Evolutionary conservation across 2,888 invertebrate genomes (phyloP), one percentile per base, ranked within the genome.

Genomic region (Crematogaster levior): DNA sequence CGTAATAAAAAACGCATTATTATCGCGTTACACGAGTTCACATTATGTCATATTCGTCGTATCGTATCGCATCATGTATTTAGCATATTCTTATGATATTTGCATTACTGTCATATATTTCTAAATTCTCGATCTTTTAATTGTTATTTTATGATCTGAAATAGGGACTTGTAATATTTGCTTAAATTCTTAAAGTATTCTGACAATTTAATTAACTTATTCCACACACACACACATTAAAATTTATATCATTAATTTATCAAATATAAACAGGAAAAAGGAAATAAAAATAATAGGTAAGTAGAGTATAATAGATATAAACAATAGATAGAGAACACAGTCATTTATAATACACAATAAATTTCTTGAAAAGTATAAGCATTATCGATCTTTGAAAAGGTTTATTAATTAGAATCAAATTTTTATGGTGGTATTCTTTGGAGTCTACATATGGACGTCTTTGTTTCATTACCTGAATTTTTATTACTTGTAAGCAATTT

Each of bases 1-100:
- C 15, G n/a, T 65, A 51, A 65, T 65, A 51, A 75, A 75, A n/a
- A 65, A 65, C 15, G 27, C 40, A 15, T 63, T 73, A 73, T 74
- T 60, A 65, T 65, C 37, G 27, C 12, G 34, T 51, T 74, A 74
- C 24, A 75, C 1, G 37, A 40, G 51, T 63, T 75, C 51, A 21
- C 21, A 4, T 73, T 46, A 58, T 24, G 15, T 24, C 37, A 51
- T 24, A 18, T 53, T 66, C 46, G 7, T 51, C 24, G 18, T 40
- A n/a, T n/a, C 27, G 43, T 24, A 24, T 43, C 27, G 10, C 27
- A 7, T 51, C 18, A 15, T 12, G 60, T 51, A 63, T 21, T 12
- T 15, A 18, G 21, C 21, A 3, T 12, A 15, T 12, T n/a, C 60
- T 18, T 21, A 3, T 12, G 6, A 65, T 5, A 6, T 27, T 72